Conservation (phyloP, 2,113 vertebrate species). For the Apistogramma diplotaenia region DNA sequence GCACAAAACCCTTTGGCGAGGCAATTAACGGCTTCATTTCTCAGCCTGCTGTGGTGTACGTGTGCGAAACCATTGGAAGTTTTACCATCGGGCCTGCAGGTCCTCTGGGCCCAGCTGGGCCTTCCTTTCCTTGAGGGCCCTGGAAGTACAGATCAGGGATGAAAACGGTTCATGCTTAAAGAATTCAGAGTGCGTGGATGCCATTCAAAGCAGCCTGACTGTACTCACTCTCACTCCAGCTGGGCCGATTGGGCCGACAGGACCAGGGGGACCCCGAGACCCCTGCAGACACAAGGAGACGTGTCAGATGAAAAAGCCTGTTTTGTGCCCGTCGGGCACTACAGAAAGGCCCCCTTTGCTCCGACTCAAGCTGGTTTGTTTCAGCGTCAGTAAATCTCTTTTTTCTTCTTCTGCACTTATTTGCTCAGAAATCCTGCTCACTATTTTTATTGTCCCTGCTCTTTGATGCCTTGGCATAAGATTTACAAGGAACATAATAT, state of each 20-base stretch:
- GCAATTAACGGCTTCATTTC: background rate
- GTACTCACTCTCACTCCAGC: slow-evolving; percentile 88
- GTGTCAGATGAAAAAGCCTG: background rate
- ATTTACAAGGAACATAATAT: slow-evolving; percentile 67
- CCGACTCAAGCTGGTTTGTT: slow-evolving; percentile 10
- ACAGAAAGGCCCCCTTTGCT: background rate
- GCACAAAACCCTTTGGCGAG: background rate
- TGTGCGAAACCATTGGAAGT: background rate
- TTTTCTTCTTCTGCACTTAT: background rate
- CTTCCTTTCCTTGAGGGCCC: slow-evolving; percentile 95
- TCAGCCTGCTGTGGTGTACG: background rate
- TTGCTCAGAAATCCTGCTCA: slow-evolving; percentile 38
- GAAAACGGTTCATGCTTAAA: background rate
- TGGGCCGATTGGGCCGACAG: slow-evolving; percentile 84
- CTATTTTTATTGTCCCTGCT: slow-evolving; percentile 42
- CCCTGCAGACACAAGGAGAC: slow-evolving; percentile 76
- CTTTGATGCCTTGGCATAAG: slow-evolving; percentile 67
- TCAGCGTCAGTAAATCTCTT: slow-evolving; percentile 8
- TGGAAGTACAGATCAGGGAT: slow-evolving; percentile 57
- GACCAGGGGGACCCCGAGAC: slow-evolving; percentile 83
- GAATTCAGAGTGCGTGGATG: background rate
- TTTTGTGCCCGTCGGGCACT: background rate
- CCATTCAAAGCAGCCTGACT: background rate
- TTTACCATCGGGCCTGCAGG: slow-evolving; percentile 89
- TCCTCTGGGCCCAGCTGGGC: slow-evolving; percentile 87